These are phyloP conservation scores for Zoanthus gigantus DNA, from an alignment of 92 coral and sea anemone species.

Conservation along the genomic window DNA sequence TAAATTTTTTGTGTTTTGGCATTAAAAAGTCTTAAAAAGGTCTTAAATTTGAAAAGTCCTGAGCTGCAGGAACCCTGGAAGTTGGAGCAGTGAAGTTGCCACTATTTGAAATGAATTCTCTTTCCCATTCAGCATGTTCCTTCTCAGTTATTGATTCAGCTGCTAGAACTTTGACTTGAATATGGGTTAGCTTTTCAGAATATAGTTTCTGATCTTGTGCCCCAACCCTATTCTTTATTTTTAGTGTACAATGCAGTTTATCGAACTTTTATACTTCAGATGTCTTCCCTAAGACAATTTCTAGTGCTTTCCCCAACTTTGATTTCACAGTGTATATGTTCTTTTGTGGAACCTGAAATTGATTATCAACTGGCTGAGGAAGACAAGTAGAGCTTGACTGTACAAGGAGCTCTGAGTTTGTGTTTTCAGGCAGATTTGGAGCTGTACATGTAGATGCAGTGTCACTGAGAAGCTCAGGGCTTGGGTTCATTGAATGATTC, in stretches of 20 bases:
- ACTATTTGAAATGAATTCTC: background rate
- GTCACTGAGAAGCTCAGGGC: conserved; percentile 2
- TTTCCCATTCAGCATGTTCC: background rate
- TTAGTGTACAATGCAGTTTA: conserved; percentile 19
- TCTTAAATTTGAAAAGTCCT: no score
- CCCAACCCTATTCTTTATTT: conserved; percentile 13
- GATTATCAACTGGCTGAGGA: background rate
- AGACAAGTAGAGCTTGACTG: background rate
- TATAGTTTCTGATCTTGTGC: conserved; percentile 15
- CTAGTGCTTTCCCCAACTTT: conserved; percentile 7
- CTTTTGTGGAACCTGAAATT: conserved; percentile 2
- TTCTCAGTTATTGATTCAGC: background rate
- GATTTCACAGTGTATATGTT: background rate
- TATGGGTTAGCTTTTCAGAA: conserved; percentile 6
- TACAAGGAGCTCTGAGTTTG: background rate
- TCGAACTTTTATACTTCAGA: conserved; percentile 11
- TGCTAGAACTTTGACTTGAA: background rate
- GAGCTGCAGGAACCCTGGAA: no score
- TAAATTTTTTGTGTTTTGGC: no score
- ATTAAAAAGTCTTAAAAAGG: no score
- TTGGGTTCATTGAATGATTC: background rate
- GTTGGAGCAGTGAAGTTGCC: background rate
- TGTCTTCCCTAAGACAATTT: conserved; percentile 17
- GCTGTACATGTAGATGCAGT: background rate
- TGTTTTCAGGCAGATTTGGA: background rate